Conservation (phyloP, 2,113 vertebrate species). For the Alligator mississippiensis region DNA sequence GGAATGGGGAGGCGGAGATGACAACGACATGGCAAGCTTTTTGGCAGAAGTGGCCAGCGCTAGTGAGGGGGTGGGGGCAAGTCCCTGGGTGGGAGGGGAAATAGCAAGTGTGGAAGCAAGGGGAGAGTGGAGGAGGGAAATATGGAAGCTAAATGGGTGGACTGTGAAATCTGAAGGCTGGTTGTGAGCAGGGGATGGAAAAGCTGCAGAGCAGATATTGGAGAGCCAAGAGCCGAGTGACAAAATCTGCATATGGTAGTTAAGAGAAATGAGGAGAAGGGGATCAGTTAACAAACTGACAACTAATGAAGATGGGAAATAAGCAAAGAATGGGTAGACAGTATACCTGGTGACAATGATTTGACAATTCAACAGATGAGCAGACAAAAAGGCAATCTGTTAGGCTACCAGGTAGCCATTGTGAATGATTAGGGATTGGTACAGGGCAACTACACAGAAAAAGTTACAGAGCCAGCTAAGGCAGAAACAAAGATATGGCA, state of each 20-base stretch:
- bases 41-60: neutral
- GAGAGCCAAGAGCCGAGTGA: neutral
- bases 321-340: neutral
- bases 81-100: neutral
- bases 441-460: neutral
- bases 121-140: neutral
- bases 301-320: neutral
- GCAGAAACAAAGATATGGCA: neutral
- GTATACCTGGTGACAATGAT: neutral
- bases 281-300: neutral
- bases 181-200: neutral
- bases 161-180: neutral
- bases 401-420: neutral
- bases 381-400: neutral
- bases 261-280: neutral
- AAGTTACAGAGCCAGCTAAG: neutral
- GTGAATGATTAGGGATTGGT: neutral
- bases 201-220: neutral
- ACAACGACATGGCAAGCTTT: neutral
- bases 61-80: neutral
- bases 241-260: neutral
- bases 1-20: rapidly evolving
- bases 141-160: rapidly evolving
- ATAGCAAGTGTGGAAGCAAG: neutral
- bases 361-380: neutral